Evolutionary conservation across 2,113 vertebrate genomes (phyloP).

Genomic region (Serinus canaria): DNA sequence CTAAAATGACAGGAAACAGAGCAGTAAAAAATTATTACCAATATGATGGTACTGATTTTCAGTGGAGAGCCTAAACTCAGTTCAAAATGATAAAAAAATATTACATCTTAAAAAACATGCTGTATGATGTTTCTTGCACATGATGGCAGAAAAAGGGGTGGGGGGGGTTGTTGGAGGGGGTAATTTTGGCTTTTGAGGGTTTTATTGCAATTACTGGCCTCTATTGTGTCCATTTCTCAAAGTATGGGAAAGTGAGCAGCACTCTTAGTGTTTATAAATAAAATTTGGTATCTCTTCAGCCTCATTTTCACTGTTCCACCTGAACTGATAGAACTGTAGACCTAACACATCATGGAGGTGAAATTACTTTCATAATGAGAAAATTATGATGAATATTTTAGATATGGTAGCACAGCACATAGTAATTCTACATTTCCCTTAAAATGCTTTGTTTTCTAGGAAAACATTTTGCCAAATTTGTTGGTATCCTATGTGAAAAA

Average conservation of each 20-base stretch:
- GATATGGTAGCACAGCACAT: neutral
- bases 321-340: neutral
- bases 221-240: neutral
- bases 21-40: neutral
- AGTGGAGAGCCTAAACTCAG: neutral
- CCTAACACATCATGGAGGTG: neutral
- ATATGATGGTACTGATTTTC: neutral
- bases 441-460: neutral
- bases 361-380: neutral
- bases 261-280: neutral
- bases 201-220: neutral
- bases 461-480: neutral
- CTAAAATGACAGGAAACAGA: neutral
- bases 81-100: neutral
- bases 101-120: neutral
- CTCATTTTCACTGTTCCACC: neutral
- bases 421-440: fast-evolving
- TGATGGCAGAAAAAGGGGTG: neutral
- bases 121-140: neutral
- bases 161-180: too few relatives aligned
- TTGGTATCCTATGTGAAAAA: neutral
- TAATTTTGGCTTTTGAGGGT: too few relatives aligned
- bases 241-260: neutral
- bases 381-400: neutral
- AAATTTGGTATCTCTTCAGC: neutral